Evolutionary conservation across 2,888 invertebrate genomes (phyloP).

Genomic region (Oasisia sp.): DNA sequence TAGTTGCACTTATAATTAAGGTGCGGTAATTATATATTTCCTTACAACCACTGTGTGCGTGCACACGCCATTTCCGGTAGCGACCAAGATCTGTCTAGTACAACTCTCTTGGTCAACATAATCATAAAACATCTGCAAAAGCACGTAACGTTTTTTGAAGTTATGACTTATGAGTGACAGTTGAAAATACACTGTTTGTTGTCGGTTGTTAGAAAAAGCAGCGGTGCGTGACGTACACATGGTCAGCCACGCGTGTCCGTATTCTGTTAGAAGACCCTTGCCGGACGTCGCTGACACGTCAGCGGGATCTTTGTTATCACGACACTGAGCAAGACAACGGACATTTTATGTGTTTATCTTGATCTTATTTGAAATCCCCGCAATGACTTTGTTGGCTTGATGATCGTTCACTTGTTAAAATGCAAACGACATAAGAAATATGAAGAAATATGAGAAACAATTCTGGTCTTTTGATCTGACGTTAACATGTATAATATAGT

Average conservation of each 20-base stretch:
- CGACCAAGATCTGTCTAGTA: not conserved
- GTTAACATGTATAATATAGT: not conserved
- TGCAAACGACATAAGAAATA: not conserved
- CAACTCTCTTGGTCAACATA: not conserved
- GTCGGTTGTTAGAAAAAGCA: not conserved
- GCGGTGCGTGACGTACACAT: not conserved
- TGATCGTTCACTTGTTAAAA: not conserved
- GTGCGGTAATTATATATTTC: not conserved
- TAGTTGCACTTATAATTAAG: not conserved
- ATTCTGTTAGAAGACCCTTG: not conserved
- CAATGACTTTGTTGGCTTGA: not conserved
- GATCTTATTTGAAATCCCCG: not conserved
- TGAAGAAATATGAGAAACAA: not conserved
- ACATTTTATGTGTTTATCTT: not conserved
- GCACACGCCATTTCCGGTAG: conserved; percentile 2
- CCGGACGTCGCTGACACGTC: not conserved
- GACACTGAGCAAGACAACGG: not conserved
- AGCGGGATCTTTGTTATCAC: not conserved
- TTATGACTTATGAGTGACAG: not conserved
- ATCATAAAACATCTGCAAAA: not conserved
- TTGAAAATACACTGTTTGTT: not conserved
- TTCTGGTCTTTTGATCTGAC: not conserved
- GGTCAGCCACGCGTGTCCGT: not conserved
- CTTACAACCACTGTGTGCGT: not conserved
- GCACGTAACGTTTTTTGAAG: not conserved